Evolutionary conservation across 2,113 vertebrate species (phyloP).

Genomic region (Ammodytes marinus): DNA sequence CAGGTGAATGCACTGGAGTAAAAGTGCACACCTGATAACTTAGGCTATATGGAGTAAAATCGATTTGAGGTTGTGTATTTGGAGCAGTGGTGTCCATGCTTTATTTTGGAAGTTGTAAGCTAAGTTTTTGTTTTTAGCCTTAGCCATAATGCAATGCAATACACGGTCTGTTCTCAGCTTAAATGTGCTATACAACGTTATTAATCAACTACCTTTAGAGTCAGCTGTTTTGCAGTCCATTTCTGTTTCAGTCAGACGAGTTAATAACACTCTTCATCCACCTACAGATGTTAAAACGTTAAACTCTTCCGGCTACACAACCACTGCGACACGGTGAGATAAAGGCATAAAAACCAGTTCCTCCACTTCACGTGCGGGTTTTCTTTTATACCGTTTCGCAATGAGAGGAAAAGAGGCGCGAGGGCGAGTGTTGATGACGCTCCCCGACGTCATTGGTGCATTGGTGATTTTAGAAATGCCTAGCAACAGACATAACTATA

Average conservation of each 20-base stretch:
- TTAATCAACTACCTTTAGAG: constrained; percentile 43
- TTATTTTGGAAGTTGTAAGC: constrained; percentile 1
- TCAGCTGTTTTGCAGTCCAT: constrained; percentile 53
- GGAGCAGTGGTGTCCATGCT: neutral
- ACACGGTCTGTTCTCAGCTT: neutral
- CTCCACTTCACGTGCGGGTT: neutral
- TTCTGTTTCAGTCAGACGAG: neutral
- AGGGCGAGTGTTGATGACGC: constrained; percentile 49
- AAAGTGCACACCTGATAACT: too few relatives aligned
- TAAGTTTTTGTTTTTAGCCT: constrained; percentile 6
- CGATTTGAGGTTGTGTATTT: neutral
- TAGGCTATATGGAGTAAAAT: too few relatives aligned
- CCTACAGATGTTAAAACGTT: neutral
- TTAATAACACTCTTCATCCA: constrained; percentile 15
- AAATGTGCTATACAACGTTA: neutral
- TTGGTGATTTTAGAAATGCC: neutral
- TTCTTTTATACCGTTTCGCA: constrained; percentile 21
- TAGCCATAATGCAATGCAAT: neutral
- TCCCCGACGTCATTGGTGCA: neutral
- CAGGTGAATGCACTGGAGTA: too few relatives aligned
- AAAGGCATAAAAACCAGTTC: neutral
- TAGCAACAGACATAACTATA: neutral
- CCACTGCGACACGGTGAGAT: rapidly evolving
- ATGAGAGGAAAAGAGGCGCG: neutral
- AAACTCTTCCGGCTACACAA: too few relatives aligned